Conservation (phyloP, 1,140 invertebrate genomes). For the Scylla paramamosain region DNA sequence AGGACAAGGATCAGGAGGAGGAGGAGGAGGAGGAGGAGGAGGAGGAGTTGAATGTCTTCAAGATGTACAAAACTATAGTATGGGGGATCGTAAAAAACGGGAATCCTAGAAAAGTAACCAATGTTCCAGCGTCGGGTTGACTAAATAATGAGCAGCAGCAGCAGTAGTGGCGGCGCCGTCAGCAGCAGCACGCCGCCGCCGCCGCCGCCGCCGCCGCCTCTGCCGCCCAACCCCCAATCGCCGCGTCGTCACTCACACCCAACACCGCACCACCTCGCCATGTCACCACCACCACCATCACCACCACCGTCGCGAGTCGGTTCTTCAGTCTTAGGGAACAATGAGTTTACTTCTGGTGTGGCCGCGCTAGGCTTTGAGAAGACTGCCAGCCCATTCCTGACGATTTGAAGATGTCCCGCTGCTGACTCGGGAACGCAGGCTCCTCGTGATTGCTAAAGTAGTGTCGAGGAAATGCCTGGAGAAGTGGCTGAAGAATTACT, state of each 20-base stretch:
- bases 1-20: background rate
- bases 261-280: conserved; percentile 13
- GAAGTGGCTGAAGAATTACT: background rate
- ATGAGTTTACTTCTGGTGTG: background rate
- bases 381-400: background rate
- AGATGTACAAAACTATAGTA: conserved; percentile 24
- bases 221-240: background rate
- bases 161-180: background rate
- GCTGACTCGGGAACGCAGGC: background rate
- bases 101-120: conserved; percentile 23
- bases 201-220: background rate
- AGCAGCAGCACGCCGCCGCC: background rate
- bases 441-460: background rate
- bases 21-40: background rate
- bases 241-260: background rate
- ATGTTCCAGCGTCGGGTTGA: background rate
- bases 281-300: background rate
- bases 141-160: background rate
- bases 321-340: background rate
- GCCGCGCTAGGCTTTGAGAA: background rate
- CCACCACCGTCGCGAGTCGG: background rate
- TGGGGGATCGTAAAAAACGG: background rate
- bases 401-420: background rate
- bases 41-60: background rate
- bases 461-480: background rate